phyloP scores from a whole-genome alignment of 2,797 vertebrate species.

The Sparidentex hasta region DNA sequence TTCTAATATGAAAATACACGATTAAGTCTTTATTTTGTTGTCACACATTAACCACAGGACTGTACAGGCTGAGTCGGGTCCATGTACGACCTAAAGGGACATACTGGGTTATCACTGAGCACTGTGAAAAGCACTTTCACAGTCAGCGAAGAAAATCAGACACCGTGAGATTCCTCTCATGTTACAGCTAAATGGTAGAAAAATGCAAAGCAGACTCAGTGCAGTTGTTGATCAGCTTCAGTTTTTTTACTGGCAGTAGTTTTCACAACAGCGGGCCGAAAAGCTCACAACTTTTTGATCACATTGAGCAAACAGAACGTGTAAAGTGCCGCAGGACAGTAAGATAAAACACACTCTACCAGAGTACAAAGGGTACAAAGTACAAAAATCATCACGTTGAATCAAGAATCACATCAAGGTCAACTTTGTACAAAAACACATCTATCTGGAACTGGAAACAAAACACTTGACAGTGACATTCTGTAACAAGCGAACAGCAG shows the following conservation, averaged over 20 bases:
- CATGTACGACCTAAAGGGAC: background rate
- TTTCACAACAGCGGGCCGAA: constrained; percentile 43
- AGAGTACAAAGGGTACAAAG: constrained; percentile 42
- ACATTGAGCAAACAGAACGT: constrained; percentile 20
- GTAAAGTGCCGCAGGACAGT: constrained; percentile 71
- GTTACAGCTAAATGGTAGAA: constrained; percentile 18
- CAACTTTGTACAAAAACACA: constrained; percentile 36
- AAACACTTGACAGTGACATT: background rate
- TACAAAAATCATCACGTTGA: constrained; percentile 26
- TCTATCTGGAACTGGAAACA: background rate
- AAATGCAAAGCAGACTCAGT: constrained; percentile 23
- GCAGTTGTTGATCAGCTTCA: constrained; percentile 18
- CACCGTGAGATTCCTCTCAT: constrained; percentile 22
- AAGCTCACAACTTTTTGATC: constrained; percentile 44
- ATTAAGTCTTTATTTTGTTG: background rate
- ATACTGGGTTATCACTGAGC: background rate
- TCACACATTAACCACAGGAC: background rate
- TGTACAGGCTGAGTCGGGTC: background rate
- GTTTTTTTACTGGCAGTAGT: constrained; percentile 57
- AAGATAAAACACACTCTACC: constrained; percentile 24
- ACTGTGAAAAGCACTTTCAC: constrained; percentile 24
- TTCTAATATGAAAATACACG: too few relatives aligned
- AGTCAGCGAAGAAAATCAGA: constrained; percentile 19
- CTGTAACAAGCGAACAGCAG: background rate
- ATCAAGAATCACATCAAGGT: constrained; percentile 29